phyloP scores from a whole-genome alignment of 2,797 vertebrate species.

The Gymnoscopelus braueri region DNA sequence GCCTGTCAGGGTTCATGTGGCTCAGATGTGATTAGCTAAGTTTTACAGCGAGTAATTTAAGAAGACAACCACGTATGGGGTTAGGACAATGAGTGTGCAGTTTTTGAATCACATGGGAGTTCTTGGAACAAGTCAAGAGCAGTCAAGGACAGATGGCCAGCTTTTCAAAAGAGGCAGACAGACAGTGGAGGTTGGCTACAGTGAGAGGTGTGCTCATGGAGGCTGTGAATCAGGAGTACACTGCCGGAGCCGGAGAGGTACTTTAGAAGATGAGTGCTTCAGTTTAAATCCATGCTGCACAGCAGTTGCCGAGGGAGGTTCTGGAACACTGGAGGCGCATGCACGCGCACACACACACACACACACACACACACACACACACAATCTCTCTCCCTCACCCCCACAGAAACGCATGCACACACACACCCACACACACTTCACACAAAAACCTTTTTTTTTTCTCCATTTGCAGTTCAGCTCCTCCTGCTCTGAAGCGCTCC shows the following conservation, averaged over 20 bases:
- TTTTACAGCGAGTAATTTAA: slow-evolving; percentile 10
- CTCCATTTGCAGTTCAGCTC: not conserved
- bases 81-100: slow-evolving; percentile 3
- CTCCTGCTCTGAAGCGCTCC: not conserved
- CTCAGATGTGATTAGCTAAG: not conserved
- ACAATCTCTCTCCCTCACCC: not conserved
- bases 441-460: not conserved
- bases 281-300: slow-evolving; percentile 29
- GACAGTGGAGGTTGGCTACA: no score
- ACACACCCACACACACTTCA: slow-evolving; percentile 1
- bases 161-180: no score
- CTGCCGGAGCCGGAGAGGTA: slow-evolving; percentile 20
- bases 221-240: slow-evolving; percentile 19
- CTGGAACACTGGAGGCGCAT: not conserved
- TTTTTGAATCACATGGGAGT: slow-evolving; percentile 6
- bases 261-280: slow-evolving; percentile 44
- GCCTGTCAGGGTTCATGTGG: no score
- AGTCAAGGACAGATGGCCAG: no score
- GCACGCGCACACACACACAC: not conserved
- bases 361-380: slow-evolving; percentile 7
- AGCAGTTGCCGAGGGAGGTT: slow-evolving; percentile 12
- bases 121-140: not conserved
- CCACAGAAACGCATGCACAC: not conserved
- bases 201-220: slow-evolving; percentile 12
- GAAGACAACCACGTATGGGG: not conserved